Conservation (phyloP, 2,113 vertebrate genomes). For the Trachemys scripta region DNA sequence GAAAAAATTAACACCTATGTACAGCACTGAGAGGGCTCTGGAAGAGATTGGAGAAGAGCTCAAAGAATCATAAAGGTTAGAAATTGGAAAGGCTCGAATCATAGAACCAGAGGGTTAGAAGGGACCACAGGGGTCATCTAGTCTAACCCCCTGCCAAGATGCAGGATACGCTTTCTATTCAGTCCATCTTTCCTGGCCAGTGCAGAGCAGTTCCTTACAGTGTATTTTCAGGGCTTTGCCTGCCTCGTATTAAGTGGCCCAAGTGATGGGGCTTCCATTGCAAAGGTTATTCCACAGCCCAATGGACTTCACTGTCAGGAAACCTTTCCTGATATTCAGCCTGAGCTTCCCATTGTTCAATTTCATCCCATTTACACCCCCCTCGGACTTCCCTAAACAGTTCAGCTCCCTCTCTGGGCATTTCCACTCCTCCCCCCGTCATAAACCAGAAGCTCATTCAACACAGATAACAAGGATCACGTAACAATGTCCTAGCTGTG, state of each 20-base stretch:
- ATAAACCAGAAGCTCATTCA: neutral
- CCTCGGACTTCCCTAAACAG: neutral
- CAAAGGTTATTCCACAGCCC: neutral
- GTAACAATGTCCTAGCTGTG: neutral
- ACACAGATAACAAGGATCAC: neutral
- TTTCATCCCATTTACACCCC: neutral
- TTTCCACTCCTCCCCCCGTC: neutral
- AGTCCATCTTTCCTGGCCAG: neutral
- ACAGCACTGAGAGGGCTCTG: neutral
- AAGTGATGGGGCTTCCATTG: neutral
- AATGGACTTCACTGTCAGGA: neutral
- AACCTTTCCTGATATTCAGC: neutral
- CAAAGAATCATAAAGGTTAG: neutral
- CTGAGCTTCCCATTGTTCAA: neutral
- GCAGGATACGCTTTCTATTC: neutral
- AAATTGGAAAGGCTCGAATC: neutral
- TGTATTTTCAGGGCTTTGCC: neutral
- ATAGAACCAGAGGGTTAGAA: neutral
- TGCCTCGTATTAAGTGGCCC: neutral
- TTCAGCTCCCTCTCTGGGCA: neutral
- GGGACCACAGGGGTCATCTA: neutral
- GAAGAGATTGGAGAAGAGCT: neutral
- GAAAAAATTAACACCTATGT: neutral
- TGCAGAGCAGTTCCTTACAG: neutral
- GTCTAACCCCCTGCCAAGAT: neutral